Conservation (phyloP, 2,113 vertebrate species). For the Chaenocephalus aceratus region DNA sequence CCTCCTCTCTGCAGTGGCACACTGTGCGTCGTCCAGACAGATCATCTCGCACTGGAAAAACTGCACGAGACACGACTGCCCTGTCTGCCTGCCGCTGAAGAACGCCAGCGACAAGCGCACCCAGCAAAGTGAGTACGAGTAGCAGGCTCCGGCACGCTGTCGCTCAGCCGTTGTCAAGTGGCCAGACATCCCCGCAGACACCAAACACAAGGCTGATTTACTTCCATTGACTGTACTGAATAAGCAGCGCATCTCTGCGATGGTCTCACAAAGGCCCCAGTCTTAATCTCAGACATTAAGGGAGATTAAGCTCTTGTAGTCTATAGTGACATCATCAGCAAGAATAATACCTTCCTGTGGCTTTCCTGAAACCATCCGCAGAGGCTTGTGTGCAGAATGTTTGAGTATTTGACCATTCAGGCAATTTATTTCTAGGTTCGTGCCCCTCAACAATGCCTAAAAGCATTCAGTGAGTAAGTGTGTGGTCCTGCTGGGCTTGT, state of each 20-base stretch:
- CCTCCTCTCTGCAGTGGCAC: conserved; percentile 89
- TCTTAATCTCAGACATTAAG: not conserved
- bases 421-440: conserved; percentile 14
- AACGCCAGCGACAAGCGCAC: conserved; percentile 86
- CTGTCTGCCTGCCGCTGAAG: conserved; percentile 85
- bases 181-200: not conserved
- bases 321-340: not conserved
- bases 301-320: not conserved
- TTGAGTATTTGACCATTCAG: conserved; percentile 2
- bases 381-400: not conserved
- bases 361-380: conserved; percentile 2
- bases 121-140: conserved; percentile 80
- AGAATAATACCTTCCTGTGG: not conserved
- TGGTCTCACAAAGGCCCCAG: not conserved
- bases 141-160: conserved; percentile 27
- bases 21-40: conserved; percentile 98
- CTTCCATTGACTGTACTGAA: not conserved
- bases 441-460: conserved; percentile 8
- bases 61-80: conserved; percentile 85
- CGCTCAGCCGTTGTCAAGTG: not conserved
- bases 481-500: conserved; percentile 48
- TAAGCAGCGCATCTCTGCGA: not conserved
- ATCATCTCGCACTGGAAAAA: conserved; percentile 97
- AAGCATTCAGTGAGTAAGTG: conserved; percentile 26
- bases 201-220: conserved; percentile 1